Conservation (phyloP, 2,888 invertebrate genomes). For the Unio delphinus region DNA sequence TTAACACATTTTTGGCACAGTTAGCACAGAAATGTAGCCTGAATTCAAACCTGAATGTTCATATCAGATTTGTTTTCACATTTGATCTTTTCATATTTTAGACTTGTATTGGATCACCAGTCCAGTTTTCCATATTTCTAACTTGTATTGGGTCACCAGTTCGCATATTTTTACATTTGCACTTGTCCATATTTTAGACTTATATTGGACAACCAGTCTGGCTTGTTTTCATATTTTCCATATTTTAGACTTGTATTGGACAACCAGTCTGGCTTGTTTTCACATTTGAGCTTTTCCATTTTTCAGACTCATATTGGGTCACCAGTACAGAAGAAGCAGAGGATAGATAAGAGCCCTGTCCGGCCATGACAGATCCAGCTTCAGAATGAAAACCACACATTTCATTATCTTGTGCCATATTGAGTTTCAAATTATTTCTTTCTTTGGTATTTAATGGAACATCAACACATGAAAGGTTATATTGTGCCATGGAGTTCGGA, state of each 20-base stretch:
- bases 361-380: slow-evolving; percentile 21
- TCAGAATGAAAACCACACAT: neutral
- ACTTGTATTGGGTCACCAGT: slow-evolving; percentile 47
- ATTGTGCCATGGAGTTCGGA: too few species aligned
- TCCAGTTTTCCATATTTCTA: slow-evolving; percentile 34
- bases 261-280: neutral
- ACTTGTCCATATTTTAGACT: slow-evolving; percentile 32
- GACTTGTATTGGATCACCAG: slow-evolving; percentile 49
- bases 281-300: slow-evolving; percentile 2
- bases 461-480: too few species aligned
- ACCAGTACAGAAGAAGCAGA: slow-evolving; percentile 50
- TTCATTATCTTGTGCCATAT: too few species aligned
- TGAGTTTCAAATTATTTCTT: too few species aligned
- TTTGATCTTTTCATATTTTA: slow-evolving; percentile 21
- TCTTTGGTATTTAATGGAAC: too few species aligned
- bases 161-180: neutral
- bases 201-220: slow-evolving; percentile 33
- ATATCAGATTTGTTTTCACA: too few species aligned
- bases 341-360: slow-evolving; percentile 49
- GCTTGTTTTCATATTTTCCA: neutral
- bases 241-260: too few species aligned
- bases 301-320: slow-evolving; percentile 51
- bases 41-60: too few species aligned
- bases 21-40: too few species aligned
- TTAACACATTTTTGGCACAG: too few species aligned